Evolutionary conservation across 2,888 invertebrate species (phyloP), one percentile per base, ranked within the genome.

Genomic region (Acronicta leporina): DNA sequence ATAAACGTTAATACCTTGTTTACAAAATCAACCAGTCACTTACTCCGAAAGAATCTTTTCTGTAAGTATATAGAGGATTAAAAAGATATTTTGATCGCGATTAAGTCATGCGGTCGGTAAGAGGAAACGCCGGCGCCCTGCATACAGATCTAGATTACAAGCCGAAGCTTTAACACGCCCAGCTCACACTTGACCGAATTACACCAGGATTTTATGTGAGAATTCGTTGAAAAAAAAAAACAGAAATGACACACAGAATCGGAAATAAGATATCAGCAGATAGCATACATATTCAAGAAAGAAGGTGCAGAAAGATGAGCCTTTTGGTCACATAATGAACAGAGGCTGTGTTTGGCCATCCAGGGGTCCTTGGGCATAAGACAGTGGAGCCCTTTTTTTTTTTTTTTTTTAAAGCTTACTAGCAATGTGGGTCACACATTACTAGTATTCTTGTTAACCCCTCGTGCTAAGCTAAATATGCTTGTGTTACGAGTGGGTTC

Each of bases 111-210:
- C 16, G 41, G 70, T 16, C 35, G 38, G 48, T 51, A 51, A 68
- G 72, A 44, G 51, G 43, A 44, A 35, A 55, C 61, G 54, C 61
- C 61, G 61, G 68, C 73, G 61, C 73, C 60, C 49, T 65, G 52
- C 49, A 66, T 15, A 65, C 61, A 66, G 60, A 68, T 68, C 67
- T 72, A 66, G 68, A 68, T 68, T 68, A 61, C 43, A 52, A 49
- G 61, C 35, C 11, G 49, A 40, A 49, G 52, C 61, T 64, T 35
- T 46, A 71, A 67, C 61, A 56, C 61, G 55, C n/a, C 5, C 9
- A 20, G 44, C 35, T 72, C 55, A 55, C 52, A 56, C 73, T 68
- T 68, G 68, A 67, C 67, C 65, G 71, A 50, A 70, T 67, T 57
- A 40, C 33, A 38, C 20, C 27, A 43, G 27, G 13, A 15, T 46